Conservation (phyloP, 2,888 invertebrate genomes). For the Horisme vitalbata region DNA sequence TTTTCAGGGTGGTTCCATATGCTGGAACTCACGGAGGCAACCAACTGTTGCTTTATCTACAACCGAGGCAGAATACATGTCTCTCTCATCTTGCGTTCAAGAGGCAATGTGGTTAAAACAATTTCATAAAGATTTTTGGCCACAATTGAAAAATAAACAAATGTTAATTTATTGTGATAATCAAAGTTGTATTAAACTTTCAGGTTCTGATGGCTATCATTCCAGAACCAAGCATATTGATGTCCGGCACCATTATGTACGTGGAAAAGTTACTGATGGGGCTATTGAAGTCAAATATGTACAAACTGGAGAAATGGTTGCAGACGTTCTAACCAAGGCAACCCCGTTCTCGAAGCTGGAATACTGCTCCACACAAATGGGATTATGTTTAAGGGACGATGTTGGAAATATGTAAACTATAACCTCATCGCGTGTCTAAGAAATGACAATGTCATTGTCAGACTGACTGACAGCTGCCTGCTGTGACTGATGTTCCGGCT, state of each 20-base stretch:
- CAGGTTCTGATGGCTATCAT: slow-evolving; percentile 13
- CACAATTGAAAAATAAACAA: background rate
- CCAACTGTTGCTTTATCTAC: slow-evolving; percentile 30
- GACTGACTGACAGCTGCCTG: too few species aligned
- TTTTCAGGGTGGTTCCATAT: too few species aligned
- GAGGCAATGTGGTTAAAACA: slow-evolving; percentile 34
- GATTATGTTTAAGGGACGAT: slow-evolving; percentile 7
- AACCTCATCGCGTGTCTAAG: too few species aligned
- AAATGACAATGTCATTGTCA: too few species aligned
- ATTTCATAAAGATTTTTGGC: slow-evolving; percentile 22
- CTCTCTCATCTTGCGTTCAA: slow-evolving; percentile 32
- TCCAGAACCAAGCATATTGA: background rate
- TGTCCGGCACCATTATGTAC: background rate
- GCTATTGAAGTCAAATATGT: background rate
- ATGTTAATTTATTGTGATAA: slow-evolving; percentile 21
- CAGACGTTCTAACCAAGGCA: background rate
- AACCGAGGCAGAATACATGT: slow-evolving; percentile 40
- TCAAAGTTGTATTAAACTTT: slow-evolving; percentile 22
- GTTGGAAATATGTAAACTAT: background rate
- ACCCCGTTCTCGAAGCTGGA: background rate
- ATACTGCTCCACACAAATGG: slow-evolving; percentile 1
- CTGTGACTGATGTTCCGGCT: too few species aligned
- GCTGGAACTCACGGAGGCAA: too few species aligned
- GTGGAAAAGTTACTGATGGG: background rate
- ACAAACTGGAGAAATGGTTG: slow-evolving; percentile 1